Base-by-base conservation (phyloP, 2,113 vertebrate species). In the Hemichromis elongatus region DNA sequence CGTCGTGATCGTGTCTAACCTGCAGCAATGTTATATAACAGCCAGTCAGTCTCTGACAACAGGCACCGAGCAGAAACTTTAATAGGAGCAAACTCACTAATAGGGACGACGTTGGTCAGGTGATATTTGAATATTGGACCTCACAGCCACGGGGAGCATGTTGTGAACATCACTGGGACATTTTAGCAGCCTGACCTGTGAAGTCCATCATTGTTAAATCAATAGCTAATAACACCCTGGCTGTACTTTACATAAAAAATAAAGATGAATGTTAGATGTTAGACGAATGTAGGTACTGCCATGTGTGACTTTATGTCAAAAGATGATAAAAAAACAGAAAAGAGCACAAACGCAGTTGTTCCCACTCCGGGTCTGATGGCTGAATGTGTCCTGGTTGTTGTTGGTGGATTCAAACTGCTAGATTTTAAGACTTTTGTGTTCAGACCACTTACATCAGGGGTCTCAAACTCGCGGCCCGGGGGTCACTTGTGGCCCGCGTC, bases 21-120 rank as follows among this genome's bases (percentile, higher is more conserved):
- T 83, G 53, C 10, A 12, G 37, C 47, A 77, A 3, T 82, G 12
- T 87, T 91, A 90, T 80, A 57, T 89, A 89, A 88, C 53, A 68
- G 54, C 52, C 47, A 59, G 8, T 28, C 45, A 82, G 45, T 40
- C 82, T 18, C 9, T 6, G 50, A 50, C 61, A 75, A 1, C 50
- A 79, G 35, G 14, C n/a, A 24, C 40, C 10, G 40, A 13, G 33
- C 9, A 10, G 59, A 26, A 45, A 53, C 56, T 42, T 33, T 11
- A 77, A 33, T 53, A 54, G 28, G 21, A 68, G 12, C 37, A 55
- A 40, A 80, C 37, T 19, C 42, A 75, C 21, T 50, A 30, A 50
- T 28, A 79, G 16, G 37, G 45, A 86, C 7, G 8, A 70, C 37
- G 61, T 75, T 7, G 26, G n/a, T 30, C 56, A 18, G 18, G 28